Evolutionary conservation across 2,888 invertebrate species (phyloP), one percentile per base, ranked within the genome.

Genomic region (Drosophila ezoana): DNA sequence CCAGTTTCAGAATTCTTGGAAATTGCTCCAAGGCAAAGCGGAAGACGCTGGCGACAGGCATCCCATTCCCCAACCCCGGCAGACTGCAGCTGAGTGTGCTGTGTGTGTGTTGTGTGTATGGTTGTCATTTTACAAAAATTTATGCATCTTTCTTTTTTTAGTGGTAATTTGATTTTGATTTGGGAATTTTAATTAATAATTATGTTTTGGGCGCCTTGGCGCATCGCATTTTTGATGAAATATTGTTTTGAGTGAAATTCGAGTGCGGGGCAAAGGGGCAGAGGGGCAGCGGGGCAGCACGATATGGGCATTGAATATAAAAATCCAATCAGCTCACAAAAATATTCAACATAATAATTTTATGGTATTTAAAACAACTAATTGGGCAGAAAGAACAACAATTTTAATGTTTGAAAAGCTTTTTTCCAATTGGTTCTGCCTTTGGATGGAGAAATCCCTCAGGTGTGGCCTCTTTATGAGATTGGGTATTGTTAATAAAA

Each of bases 121-220:
- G 52, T 58, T 75, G 76, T 79, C 80, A 76, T 68, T 82, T 63
- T 45, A 64, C 23, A 28, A 45, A 68, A 84, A 84, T 70, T 70
- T 89, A 87, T 87, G 85, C 85, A 78, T 89, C 69, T 70, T 67
- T 59, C 53, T 56, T 60, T 74, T 81, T 84, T 82, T 76, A 74
- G 68, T 82, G 68, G 87, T 89, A 89, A 84, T 84, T 89, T 89
- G 89, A 86, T 85, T 85, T 89, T 87, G 89, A 89, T 85, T 89
- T 88, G 81, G 79, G 76, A 87, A 87, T 87, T 87, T 89, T 90
- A 87, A 89, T 89, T 85, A 89, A 87, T 85, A 77, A 86, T 70
- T 79, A 69, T 88, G 75, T 86, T 87, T 76, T 28, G 54, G 72
- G 69, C 77, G 75, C 76, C 72, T 45, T 43, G 47, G 20, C 45